A percentile compares a stretch with the other conserved stretches of the same genome.
Evolutionary conservation across 2,888 invertebrate species (phyloP).

Genomic region (Synanthedon andrenaeformis): DNA sequence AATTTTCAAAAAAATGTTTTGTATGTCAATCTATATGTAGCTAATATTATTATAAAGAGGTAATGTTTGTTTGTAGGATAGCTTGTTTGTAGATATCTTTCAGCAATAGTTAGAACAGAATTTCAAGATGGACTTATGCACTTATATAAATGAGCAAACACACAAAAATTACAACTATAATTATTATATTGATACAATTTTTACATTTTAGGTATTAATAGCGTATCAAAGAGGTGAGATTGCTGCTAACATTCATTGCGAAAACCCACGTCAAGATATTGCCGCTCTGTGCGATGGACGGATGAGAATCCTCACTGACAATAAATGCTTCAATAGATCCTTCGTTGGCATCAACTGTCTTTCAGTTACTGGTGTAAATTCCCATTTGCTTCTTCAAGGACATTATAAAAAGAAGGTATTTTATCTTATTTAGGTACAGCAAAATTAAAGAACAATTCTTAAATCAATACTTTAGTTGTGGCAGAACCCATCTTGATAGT

Average conservation of each 20-base stretch:
- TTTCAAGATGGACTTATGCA: too few species aligned
- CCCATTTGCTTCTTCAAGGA: slow-evolving; percentile 40
- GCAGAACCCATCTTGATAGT: not conserved
- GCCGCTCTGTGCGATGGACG: slow-evolving; percentile 62
- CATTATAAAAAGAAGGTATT: slow-evolving; percentile 39
- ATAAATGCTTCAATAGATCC: slow-evolving; percentile 65
- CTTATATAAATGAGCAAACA: too few species aligned
- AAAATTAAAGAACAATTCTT: too few species aligned
- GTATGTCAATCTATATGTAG: too few species aligned
- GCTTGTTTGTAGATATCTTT: too few species aligned
- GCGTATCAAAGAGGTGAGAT: slow-evolving; percentile 76
- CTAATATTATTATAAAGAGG: too few species aligned
- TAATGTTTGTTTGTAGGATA: too few species aligned
- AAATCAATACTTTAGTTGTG: not conserved
- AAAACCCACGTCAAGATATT: slow-evolving; percentile 64
- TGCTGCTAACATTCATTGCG: slow-evolving; percentile 80
- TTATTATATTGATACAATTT: not conserved
- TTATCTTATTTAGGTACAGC: too few species aligned
- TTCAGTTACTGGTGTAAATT: slow-evolving; percentile 39
- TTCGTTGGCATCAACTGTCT: slow-evolving; percentile 41
- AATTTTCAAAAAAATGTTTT: too few species aligned
- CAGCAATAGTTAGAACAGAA: too few species aligned
- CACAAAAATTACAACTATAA: too few species aligned
- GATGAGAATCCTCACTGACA: slow-evolving; percentile 69
- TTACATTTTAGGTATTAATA: slow-evolving; percentile 50